Percentiles rank a stretch among this genome's conserved stretches.
Conservation (phyloP, 2,888 invertebrate species). For the Eristalis pertinax region DNA sequence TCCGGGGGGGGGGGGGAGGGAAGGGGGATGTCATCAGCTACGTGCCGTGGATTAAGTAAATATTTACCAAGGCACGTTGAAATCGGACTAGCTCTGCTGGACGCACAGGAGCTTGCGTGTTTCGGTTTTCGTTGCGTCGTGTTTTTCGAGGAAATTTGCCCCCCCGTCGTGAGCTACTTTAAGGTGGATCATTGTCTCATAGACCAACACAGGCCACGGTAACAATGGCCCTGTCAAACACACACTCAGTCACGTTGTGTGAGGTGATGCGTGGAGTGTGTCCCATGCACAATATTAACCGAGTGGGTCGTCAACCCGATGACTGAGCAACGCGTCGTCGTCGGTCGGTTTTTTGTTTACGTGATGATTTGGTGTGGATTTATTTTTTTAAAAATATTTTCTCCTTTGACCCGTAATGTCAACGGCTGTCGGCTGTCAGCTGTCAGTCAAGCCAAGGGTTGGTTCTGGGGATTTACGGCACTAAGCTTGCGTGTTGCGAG, state of each 20-base stretch:
- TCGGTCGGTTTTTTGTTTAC: not conserved
- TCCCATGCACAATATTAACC: not conserved
- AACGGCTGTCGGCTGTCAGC: not conserved
- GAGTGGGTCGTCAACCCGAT: not conserved
- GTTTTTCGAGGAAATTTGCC: not conserved
- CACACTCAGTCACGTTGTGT: not conserved
- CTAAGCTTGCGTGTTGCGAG: not conserved
- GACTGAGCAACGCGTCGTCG: not conserved
- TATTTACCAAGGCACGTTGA: not conserved
- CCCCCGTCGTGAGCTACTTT: not conserved
- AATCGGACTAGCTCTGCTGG: not conserved
- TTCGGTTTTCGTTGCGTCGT: not conserved
- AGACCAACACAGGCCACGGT: not conserved
- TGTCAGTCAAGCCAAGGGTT: not conserved
- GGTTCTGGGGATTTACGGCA: not conserved
- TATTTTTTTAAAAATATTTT: not conserved
- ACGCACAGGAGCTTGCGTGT: not conserved
- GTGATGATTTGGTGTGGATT: not conserved
- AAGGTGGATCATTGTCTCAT: not conserved
- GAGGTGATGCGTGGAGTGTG: not conserved
- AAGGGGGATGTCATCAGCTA: not conserved
- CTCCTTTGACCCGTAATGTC: not conserved
- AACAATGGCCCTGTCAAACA: not conserved
- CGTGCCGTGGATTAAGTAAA: not conserved
- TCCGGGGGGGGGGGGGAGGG: too few relatives aligned